Conservation (phyloP, 1,140 invertebrate species). For the Tenebrio molitor region DNA sequence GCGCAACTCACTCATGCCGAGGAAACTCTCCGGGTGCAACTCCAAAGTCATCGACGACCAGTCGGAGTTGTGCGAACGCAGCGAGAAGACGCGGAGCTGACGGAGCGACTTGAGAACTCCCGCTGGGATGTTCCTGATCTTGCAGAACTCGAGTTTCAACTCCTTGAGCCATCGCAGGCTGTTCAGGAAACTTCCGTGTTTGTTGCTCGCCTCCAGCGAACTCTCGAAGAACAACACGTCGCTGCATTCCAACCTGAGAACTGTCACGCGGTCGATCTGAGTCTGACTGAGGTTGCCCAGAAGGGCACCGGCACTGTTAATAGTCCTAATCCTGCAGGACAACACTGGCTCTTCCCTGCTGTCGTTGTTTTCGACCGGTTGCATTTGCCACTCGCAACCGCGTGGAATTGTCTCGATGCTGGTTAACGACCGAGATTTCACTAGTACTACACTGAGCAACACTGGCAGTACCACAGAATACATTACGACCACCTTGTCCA, state of each 20-base stretch:
- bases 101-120: conserved; percentile 76
- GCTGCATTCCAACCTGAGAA: conserved; percentile 81
- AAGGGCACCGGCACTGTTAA: conserved; percentile 78
- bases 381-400: conserved; percentile 78
- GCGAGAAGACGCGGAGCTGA: conserved; percentile 76
- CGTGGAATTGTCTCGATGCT: conserved; percentile 70
- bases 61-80: conserved; percentile 84
- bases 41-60: conserved; percentile 85
- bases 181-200: conserved; percentile 74
- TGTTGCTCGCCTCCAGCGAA: conserved; percentile 72
- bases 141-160: conserved; percentile 83
- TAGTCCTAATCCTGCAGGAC: conserved; percentile 79
- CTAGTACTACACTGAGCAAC: conserved; percentile 51
- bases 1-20: conserved; percentile 77
- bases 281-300: conserved; percentile 76
- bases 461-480: conserved; percentile 47
- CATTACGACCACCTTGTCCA: conserved; percentile 36
- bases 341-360: conserved; percentile 70
- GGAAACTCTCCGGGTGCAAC: conserved; percentile 78
- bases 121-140: conserved; percentile 80
- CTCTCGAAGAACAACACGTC: conserved; percentile 86
- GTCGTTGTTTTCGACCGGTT: conserved; percentile 69
- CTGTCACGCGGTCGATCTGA: conserved; percentile 76
- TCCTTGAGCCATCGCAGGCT: conserved; percentile 77
- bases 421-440: conserved; percentile 62